Base-by-base conservation (phyloP, 1,140 invertebrate genomes). In the Drosophila sechellia region DNA sequence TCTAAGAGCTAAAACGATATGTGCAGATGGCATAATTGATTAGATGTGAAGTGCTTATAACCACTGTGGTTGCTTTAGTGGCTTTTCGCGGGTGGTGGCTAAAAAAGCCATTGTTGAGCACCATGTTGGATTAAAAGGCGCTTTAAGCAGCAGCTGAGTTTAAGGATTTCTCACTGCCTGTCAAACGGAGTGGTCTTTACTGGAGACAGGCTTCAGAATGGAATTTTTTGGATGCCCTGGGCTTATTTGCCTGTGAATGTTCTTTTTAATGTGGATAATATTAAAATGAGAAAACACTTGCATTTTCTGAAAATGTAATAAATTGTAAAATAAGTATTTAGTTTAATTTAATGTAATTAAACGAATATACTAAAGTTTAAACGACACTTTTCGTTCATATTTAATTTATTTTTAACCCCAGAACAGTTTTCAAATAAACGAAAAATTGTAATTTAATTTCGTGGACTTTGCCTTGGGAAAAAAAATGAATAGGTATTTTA, bases 21-120 rank as follows among this genome's bases (percentile, higher is more conserved):
- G 74, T 84, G 81, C 78, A 87, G 74, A 86, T 87, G 72, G 83
- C 81, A 85, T 85, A 85, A 85, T 85, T 85, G 83, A 85, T 85
- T 85, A 85, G 83, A 85, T 85, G 83, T 86, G 81, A 85, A 81
- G 74, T 85, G 81, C 81, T 85, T 86, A 86, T 86, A 81, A 81
- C 66, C 72, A 40, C 52, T 56, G 49, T 56, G 70, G 46, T 15
- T 40, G 39, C 31, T 42, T 10, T 48, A 40, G 42, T 46, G 25
- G 22, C 2, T 8, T 35, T 20, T 12, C 1, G 50, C 6, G 27
- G 22, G 10, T n/a, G 13, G 17, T 50, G 31, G 17, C 17, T 22
- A 27, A 37, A 64, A 45, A 60, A 46, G 27, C 34, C 40, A 42
- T 69, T 70, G 64, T 70, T 56, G 11, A 17, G 49, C 20, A 54